Conservation (phyloP, 2,113 vertebrate species). For the Ochotona curzoniae region DNA sequence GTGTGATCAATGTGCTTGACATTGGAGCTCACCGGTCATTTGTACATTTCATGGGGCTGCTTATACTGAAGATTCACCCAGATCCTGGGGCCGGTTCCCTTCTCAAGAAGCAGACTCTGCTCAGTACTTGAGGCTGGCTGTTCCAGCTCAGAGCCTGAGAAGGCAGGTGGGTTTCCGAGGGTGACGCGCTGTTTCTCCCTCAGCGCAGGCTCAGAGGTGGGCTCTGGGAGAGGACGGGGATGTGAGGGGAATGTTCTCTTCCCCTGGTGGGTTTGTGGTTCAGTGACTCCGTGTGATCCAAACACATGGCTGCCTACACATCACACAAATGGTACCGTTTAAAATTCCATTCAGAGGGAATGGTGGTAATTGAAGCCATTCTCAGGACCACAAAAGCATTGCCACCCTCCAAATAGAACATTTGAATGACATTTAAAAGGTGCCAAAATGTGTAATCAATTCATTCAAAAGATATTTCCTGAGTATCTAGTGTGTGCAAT, state of each 20-base stretch:
- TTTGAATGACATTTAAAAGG: constrained; percentile 78
- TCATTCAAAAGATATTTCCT: constrained; percentile 74
- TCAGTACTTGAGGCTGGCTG: not conserved
- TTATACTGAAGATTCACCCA: not conserved
- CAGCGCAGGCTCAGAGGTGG: not conserved
- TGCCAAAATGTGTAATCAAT: constrained; percentile 76
- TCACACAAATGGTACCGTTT: constrained; percentile 75
- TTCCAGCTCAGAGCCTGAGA: not conserved
- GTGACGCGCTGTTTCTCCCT: not conserved
- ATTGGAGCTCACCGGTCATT: not conserved
- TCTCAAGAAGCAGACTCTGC: not conserved
- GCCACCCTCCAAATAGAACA: constrained; percentile 63
- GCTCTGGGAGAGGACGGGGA: not conserved
- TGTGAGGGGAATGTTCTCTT: not conserved
- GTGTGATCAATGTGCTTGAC: not conserved
- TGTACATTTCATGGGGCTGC: not conserved
- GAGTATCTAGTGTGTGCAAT: constrained; percentile 20
- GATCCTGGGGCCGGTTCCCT: not conserved
- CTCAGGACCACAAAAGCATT: constrained; percentile 61
- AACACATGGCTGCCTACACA: not conserved
- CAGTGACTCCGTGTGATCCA: not conserved
- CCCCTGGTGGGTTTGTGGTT: not conserved
- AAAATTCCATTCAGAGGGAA: constrained; percentile 73
- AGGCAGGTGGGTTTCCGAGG: not conserved
- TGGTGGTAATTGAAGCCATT: constrained; percentile 77